Conservation (phyloP, 2,888 invertebrate species). For the Rotaria macrura region DNA sequence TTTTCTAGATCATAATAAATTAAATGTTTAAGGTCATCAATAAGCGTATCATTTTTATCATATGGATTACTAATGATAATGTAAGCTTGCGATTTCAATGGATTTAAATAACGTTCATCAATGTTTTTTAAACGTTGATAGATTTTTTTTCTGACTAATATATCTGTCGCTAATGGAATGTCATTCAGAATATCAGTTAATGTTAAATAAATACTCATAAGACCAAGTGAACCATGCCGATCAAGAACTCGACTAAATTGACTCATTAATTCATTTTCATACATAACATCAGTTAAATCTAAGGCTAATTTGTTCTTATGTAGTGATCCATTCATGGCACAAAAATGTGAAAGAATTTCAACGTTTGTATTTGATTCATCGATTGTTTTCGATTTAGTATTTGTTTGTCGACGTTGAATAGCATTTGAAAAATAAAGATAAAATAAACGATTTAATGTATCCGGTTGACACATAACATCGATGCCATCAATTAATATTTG, state of each 20-base stretch:
- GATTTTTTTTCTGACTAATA: background rate
- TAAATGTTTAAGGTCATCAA: background rate
- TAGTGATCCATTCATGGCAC: background rate
- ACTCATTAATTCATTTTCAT: background rate
- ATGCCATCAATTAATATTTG: background rate
- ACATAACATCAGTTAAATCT: constrained; percentile 1
- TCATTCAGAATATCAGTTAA: background rate
- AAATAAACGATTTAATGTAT: background rate
- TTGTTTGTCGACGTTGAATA: background rate
- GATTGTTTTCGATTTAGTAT: no score
- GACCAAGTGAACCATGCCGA: background rate
- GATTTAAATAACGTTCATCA: background rate
- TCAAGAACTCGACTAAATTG: constrained; percentile 7
- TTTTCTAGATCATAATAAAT: background rate
- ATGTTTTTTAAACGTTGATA: constrained; percentile 1
- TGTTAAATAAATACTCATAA: background rate
- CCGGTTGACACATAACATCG: background rate
- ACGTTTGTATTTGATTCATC: background rate
- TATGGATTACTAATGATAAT: background rate
- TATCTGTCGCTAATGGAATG: background rate
- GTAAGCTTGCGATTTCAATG: background rate
- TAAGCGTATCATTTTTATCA: background rate
- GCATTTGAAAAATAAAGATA: background rate
- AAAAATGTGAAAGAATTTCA: background rate
- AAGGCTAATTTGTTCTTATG: background rate